Evolutionary conservation across 2,888 invertebrate genomes (phyloP).

Genomic region (Hoplodrina blanda): DNA sequence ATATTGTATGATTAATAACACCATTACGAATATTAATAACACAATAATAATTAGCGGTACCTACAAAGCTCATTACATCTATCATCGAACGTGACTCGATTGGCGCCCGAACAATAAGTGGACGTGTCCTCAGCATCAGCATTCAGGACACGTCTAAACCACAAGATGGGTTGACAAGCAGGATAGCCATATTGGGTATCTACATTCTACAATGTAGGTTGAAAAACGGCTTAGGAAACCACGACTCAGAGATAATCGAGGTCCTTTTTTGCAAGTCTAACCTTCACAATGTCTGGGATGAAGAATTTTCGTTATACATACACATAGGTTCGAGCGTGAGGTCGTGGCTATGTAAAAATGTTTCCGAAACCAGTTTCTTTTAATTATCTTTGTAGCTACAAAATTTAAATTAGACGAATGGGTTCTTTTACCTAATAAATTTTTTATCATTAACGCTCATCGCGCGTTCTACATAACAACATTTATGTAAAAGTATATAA

Average conservation of each 20-base stretch:
- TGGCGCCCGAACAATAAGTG: conserved; percentile 63
- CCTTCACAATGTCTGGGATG: conserved; percentile 40
- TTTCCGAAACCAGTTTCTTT: conserved; percentile 48
- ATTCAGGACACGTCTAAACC: conserved; percentile 78
- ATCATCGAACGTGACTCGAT: conserved; percentile 75
- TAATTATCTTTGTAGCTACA: conserved; percentile 19
- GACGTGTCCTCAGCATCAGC: conserved; percentile 64
- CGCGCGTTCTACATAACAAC: conserved; percentile 14
- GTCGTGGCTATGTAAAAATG: conserved; percentile 16
- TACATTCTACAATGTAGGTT: conserved; percentile 37
- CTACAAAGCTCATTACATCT: conserved; percentile 69
- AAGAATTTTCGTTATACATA: conserved; percentile 28
- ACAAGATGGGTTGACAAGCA: conserved; percentile 73
- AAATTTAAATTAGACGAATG: conserved; percentile 55
- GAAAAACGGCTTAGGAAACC: conserved; percentile 39
- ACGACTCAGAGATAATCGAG: conserved; percentile 32
- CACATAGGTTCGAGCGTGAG: conserved; percentile 10
- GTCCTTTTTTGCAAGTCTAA: conserved; percentile 40
- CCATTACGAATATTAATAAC: conserved; percentile 41
- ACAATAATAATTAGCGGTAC: conserved; percentile 59
- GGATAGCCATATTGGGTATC: conserved; percentile 74
- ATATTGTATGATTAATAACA: conserved; percentile 22
- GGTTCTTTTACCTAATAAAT: conserved; percentile 40
- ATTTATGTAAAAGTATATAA: not conserved
- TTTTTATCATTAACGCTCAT: conserved; percentile 36